A percentile compares a stretch with the other conserved stretches of the same genome.
Evolutionary conservation across 2,113 vertebrate genomes (phyloP).

Genomic region (Tachuris rubrigastra): DNA sequence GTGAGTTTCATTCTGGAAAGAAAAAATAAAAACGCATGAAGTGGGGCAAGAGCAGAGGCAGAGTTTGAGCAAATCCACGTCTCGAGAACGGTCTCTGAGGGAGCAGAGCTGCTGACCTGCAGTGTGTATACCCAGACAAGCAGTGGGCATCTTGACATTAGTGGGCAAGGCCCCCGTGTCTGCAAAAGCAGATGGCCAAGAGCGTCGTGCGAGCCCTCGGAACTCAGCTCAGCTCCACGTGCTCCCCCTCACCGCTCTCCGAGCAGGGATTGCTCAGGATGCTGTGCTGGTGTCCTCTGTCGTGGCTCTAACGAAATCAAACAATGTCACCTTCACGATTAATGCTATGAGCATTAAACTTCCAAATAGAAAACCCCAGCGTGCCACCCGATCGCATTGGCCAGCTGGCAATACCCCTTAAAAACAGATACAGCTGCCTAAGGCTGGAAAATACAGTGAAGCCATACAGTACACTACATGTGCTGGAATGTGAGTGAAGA

Average conservation of each 20-base stretch:
- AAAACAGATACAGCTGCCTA: not conserved
- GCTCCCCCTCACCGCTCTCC: not conserved
- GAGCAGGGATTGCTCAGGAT: not conserved
- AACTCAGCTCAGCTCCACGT: not conserved
- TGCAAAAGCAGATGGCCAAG: not conserved
- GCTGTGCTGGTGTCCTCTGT: not conserved
- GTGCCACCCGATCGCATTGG: not conserved
- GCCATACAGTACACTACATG: not conserved
- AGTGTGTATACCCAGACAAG: not conserved
- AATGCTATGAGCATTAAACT: not conserved
- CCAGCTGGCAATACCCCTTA: not conserved
- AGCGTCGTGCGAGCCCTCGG: not conserved
- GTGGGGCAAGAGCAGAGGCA: not conserved
- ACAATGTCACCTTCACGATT: not conserved
- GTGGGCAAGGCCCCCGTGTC: not conserved
- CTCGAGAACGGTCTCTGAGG: not conserved
- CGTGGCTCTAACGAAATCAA: not conserved
- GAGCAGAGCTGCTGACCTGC: not conserved
- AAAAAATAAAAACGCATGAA: not conserved
- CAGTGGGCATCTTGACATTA: not conserved
- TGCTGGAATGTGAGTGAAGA: conserved; percentile 52
- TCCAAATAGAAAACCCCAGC: not conserved
- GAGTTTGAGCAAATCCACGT: not conserved
- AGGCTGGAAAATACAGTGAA: not conserved
- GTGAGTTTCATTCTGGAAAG: not conserved